A percentile compares a stretch with the other conserved stretches of the same genome.
These are phyloP conservation scores for Lophius americanus DNA, from an alignment of 2,797 vertebrate species.

Conservation along the genomic window DNA sequence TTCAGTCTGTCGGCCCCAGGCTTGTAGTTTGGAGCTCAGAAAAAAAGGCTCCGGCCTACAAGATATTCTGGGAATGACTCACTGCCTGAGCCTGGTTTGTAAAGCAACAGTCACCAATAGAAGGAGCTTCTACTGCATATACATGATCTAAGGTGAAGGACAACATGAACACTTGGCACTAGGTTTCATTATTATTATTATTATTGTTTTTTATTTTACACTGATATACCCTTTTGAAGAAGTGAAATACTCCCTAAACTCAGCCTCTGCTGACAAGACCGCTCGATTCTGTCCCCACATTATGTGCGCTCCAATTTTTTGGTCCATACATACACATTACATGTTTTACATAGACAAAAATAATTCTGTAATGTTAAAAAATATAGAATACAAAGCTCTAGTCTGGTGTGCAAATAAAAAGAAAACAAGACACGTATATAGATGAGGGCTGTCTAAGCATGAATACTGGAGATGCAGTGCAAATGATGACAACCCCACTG, in stretches of 20 bases:
- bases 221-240: slow-evolving; percentile 48
- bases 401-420: slow-evolving; percentile 85
- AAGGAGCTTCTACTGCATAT: slow-evolving; percentile 79
- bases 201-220: slow-evolving; percentile 45
- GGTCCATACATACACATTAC: slow-evolving; percentile 80
- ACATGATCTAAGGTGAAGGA: slow-evolving; percentile 73
- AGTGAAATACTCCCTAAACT: slow-evolving; percentile 39
- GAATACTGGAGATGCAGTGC: slow-evolving; percentile 84
- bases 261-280: slow-evolving; percentile 54
- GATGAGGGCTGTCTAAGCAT: slow-evolving; percentile 80
- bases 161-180: slow-evolving; percentile 79
- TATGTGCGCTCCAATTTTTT: slow-evolving; percentile 74
- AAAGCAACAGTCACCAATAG: slow-evolving; percentile 70
- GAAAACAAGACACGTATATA: slow-evolving; percentile 81
- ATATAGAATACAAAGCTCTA: slow-evolving; percentile 86
- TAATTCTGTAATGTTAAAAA: slow-evolving; percentile 86
- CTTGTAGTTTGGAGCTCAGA: slow-evolving; percentile 57
- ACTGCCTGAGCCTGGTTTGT: slow-evolving; percentile 58
- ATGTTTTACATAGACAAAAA: slow-evolving; percentile 83
- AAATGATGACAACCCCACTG: slow-evolving; percentile 71
- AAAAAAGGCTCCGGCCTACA: slow-evolving; percentile 48
- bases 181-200: slow-evolving; percentile 49
- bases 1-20: slow-evolving; percentile 63
- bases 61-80: slow-evolving; percentile 60
- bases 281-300: slow-evolving; percentile 49